Percentiles rank a stretch among this genome's conserved stretches.
phyloP scores from a whole-genome alignment of 2,797 vertebrate species.

The Tokudaia muenninki region DNA sequence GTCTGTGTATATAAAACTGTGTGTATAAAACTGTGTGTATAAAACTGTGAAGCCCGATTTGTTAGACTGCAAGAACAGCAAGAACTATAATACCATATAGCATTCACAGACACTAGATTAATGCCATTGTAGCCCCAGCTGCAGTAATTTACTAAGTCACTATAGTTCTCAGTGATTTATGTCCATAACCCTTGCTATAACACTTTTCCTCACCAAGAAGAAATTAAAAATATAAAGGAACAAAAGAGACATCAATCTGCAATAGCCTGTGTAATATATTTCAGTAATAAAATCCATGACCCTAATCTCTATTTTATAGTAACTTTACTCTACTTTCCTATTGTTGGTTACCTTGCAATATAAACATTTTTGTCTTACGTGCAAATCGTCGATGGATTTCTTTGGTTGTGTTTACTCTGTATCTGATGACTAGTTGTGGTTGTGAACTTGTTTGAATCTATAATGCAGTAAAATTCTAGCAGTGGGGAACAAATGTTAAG shows the following conservation, averaged over 20 bases:
- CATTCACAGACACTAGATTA: not conserved
- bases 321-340: not conserved
- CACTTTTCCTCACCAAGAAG: not conserved
- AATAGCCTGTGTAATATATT: not conserved
- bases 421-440: not conserved
- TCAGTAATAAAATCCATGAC: not conserved
- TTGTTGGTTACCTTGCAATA: not conserved
- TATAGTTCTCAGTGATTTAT: not conserved
- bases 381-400: no score
- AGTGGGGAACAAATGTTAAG: not conserved
- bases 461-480: not conserved
- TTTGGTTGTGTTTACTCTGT: not conserved
- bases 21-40: not conserved
- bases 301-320: not conserved
- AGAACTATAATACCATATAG: not conserved
- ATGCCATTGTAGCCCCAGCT: not conserved
- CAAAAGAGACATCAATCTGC: not conserved
- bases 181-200: not conserved
- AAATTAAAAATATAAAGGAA: not conserved
- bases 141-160: conserved; percentile 11
- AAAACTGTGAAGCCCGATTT: not conserved
- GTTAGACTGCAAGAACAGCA: not conserved
- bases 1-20: no score
- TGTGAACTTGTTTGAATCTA: not conserved
- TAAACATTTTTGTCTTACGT: not conserved